Base-by-base conservation (phyloP, 2,888 invertebrate genomes). In the Lepetodrilus schrolli region DNA sequence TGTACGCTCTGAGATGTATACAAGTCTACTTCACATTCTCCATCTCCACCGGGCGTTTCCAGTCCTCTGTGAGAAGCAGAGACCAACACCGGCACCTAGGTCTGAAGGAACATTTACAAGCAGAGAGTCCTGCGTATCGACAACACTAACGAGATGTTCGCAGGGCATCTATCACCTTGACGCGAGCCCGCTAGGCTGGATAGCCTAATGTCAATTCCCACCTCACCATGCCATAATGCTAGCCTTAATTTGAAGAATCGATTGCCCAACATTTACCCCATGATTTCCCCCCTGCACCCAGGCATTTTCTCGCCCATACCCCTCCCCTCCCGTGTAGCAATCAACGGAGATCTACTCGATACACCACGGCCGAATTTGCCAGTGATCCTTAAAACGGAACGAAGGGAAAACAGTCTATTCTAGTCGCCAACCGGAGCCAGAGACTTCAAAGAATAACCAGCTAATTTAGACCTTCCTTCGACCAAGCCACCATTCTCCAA, bases 391-490 rank as follows among this genome's bases (percentile, higher is more conserved):
- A n/a, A 17, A 7, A 34, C n/a, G 36, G 10, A 23, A 34, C 4
- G 36, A n/a, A 26, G 68, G 47, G 21, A 21, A 47, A 30, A 37
- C 66, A 66, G 26, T n/a, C 47, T 38, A n/a, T 47, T 47, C 37
- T 13, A 21, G 26, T 20, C 10, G 66, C 23, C 26, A 23, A n/a
- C 47, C 21, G 43, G 13, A 47, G 26, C 30, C 47, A 20, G 21
- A n/a, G 43, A 68, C 68, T 43, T 68, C 68, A 68, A 68, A 68
- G 68, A 21, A 13, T 23, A 26, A 38, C 23, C 26, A 43, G 21
- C 68, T 47, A 68, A 68, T 68, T 68, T 68, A 47, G 47, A 68
- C 68, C 68, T 68, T 43, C 47, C 30, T 68, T 68, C 43, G 38
- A 68, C 43, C 68, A 47, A 38, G 43, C 38, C 26, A 47, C 68